A percentile compares a stretch with the other conserved stretches of the same genome.
phyloP scores from a whole-genome alignment of 1,140 invertebrate genomes.

The Neodiprion pinetum region DNA sequence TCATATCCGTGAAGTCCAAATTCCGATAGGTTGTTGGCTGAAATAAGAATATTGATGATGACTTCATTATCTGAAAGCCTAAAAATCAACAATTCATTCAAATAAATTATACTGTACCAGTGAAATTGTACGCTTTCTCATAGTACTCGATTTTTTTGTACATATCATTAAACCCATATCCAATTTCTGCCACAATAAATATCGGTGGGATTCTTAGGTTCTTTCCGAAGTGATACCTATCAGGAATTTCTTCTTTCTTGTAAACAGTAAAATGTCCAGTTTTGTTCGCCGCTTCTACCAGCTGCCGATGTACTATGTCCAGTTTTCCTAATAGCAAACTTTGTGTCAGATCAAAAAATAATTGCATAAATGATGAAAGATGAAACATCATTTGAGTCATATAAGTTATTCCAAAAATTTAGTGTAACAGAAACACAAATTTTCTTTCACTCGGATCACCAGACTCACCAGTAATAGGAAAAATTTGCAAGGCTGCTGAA shows the following conservation, averaged over 20 bases:
- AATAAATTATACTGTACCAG: constrained; percentile 42
- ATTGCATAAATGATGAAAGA: constrained; percentile 15
- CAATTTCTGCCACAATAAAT: constrained; percentile 64
- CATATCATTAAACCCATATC: constrained; percentile 66
- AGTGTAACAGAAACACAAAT: constrained; percentile 7
- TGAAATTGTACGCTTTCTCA: constrained; percentile 60
- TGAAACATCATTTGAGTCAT: not conserved
- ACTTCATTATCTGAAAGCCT: constrained; percentile 14
- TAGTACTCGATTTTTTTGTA: constrained; percentile 56
- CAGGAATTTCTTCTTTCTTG: constrained; percentile 64
- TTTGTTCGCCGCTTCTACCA: constrained; percentile 57
- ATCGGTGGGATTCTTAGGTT: constrained; percentile 68
- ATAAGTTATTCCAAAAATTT: not conserved
- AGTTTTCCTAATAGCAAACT: constrained; percentile 51
- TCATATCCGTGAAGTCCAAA: constrained; percentile 77
- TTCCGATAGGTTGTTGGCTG: constrained; percentile 59
- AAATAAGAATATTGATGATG: constrained; percentile 31
- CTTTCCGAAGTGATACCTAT: constrained; percentile 67
- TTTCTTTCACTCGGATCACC: constrained; percentile 8
- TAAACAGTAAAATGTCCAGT: constrained; percentile 65
- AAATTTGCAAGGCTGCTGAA: constrained; percentile 63
- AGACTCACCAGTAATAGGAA: constrained; percentile 61
- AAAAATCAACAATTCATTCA: constrained; percentile 18
- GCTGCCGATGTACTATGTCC: constrained; percentile 61
- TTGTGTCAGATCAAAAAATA: constrained; percentile 20